Evolutionary conservation across 1,140 invertebrate genomes (phyloP).

Genomic region (Procambarus clarkii): DNA sequence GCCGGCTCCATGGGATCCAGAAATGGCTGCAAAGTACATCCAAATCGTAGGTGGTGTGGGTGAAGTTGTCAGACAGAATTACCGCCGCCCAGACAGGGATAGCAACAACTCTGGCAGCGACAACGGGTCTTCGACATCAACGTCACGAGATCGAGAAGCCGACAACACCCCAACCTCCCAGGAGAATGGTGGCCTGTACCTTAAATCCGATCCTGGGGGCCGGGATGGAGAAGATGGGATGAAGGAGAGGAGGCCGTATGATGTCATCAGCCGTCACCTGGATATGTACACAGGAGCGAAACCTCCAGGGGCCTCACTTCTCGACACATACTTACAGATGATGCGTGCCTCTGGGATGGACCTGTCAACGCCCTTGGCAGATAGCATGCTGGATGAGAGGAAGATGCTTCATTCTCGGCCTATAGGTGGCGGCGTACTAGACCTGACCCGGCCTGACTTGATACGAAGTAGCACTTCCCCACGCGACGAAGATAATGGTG

Average conservation of each 20-base stretch:
- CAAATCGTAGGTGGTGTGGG: constrained; percentile 70
- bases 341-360: constrained; percentile 73
- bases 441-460: constrained; percentile 61
- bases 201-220: constrained; percentile 51
- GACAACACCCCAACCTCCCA: constrained; percentile 69
- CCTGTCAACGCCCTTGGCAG: constrained; percentile 50
- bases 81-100: constrained; percentile 60
- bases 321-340: constrained; percentile 74
- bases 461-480: constrained; percentile 34
- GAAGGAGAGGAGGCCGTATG: constrained; percentile 67
- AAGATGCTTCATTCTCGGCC: constrained; percentile 56
- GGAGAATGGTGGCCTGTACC: constrained; percentile 70
- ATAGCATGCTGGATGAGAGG: constrained; percentile 51
- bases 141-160: constrained; percentile 26
- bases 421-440: constrained; percentile 51
- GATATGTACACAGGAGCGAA: constrained; percentile 66
- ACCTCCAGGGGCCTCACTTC: constrained; percentile 67
- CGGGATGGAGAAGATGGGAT: constrained; percentile 46
- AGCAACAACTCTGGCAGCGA: constrained; percentile 48
- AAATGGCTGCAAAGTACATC: constrained; percentile 81
- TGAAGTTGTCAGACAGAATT: constrained; percentile 71
- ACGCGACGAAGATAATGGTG: constrained; percentile 43
- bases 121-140: constrained; percentile 58
- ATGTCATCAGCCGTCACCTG: constrained; percentile 67
- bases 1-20: constrained; percentile 92